phyloP scores from a whole-genome alignment of 92 coral and sea anemone genomes.

The Zoanthus gigantus region DNA sequence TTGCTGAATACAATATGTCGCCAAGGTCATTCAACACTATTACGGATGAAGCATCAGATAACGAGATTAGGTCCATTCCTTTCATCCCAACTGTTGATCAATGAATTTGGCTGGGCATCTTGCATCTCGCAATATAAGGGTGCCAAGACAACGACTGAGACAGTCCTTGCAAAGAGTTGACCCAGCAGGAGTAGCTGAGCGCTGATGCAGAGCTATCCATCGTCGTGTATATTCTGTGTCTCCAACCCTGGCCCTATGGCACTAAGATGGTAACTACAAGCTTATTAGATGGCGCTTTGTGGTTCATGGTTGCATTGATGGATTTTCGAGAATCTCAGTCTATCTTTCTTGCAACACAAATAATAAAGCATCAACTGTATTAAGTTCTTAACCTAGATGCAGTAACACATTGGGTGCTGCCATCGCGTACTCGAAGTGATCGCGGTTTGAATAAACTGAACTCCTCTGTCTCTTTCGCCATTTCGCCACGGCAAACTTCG shows the following conservation, averaged over 20 bases:
- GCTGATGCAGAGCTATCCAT: neutral
- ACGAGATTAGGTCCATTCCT: neutral
- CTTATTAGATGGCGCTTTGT: neutral
- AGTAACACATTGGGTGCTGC: neutral
- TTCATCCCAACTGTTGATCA: neutral
- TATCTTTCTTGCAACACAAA: neutral
- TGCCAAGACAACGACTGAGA: neutral
- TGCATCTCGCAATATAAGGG: neutral
- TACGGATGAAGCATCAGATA: neutral
- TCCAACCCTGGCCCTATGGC: neutral
- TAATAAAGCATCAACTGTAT: neutral
- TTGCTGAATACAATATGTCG: neutral
- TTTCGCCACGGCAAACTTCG: no score
- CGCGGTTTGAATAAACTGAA: neutral
- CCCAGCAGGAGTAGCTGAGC: neutral
- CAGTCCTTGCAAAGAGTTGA: constrained; percentile 6
- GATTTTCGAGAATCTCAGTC: neutral
- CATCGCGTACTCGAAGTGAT: neutral
- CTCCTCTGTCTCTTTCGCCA: no score
- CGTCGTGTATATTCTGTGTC: neutral
- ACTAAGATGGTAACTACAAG: neutral
- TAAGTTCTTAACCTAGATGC: neutral
- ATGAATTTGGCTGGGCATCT: neutral
- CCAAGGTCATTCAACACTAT: neutral
- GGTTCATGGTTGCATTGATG: neutral